These are phyloP conservation scores for Corythaixoides concolor DNA, from an alignment of 2,113 vertebrate species.

Conservation along the genomic window DNA sequence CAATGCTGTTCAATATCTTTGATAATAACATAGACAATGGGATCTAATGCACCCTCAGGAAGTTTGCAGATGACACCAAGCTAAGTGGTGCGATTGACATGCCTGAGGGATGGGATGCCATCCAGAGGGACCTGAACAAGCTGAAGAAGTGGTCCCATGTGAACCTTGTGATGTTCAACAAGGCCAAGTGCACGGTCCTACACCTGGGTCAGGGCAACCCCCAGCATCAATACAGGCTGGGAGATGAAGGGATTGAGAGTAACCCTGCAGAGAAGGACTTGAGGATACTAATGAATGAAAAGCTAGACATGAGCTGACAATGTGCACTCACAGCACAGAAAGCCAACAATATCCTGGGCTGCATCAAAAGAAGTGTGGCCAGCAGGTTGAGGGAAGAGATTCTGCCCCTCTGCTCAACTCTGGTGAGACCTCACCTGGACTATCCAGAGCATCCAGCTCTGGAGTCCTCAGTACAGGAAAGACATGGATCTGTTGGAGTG, in stretches of 20 bases:
- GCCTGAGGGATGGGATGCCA: not conserved
- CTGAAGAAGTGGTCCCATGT: not conserved
- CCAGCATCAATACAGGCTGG: not conserved
- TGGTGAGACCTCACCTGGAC: not conserved
- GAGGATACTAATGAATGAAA: too few species aligned
- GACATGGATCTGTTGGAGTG: fast-evolving
- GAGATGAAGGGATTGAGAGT: not conserved
- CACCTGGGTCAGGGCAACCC: not conserved
- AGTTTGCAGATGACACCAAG: not conserved
- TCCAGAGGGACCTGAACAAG: not conserved
- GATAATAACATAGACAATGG: not conserved
- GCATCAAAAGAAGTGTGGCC: not conserved
- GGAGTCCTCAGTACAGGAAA: too few species aligned
- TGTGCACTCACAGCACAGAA: not conserved
- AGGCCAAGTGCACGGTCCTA: not conserved
- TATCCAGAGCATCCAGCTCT: too few species aligned
- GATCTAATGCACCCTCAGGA: not conserved
- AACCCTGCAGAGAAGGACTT: not conserved
- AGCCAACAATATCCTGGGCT: not conserved
- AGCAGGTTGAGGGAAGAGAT: not conserved
- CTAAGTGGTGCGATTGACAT: not conserved
- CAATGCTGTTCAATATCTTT: not conserved
- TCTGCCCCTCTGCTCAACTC: not conserved
- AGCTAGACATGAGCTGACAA: not conserved
- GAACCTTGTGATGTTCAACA: not conserved